Base-by-base conservation (phyloP, 1,140 invertebrate species). In the Carcinoscorpius rotundicauda region DNA sequence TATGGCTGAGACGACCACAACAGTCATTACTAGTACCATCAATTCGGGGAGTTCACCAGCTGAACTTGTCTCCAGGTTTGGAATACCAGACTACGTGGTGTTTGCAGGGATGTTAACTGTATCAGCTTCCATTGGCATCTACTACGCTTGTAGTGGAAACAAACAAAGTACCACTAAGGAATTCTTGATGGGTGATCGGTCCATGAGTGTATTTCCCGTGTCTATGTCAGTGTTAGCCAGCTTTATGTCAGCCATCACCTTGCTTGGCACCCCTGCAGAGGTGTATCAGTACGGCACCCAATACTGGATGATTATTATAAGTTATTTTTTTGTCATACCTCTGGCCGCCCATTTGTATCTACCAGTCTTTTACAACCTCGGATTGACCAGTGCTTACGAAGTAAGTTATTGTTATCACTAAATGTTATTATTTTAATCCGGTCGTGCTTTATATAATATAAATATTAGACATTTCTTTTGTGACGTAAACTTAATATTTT, bases 331-430 rank as follows among this genome's bases (percentile, higher is more conserved):
- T 3, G 87, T 91, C 0, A 85, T 93, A 60, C 87, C 89, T 0
- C 81, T 90, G 5, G 85, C 91, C 0, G 87, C 89, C 4, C 84
- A 86, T 68, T 78, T 95, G 3, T 97, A 92, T 73, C 79, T 97
- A 59, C 93, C 93, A 0, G 86, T 96, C 0, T 96, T 89, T 73
- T 91, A 91, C 81, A 85, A 88, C 69, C 81, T 97, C 11, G 82
- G 88, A 67, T 76, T 96, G 56, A 94, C 91, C 58, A 91, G 89
- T 9, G 89, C 87, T 57, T 95, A 93, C 74, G 89, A 95, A 84
- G 79, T 93, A 77, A 87, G 73, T 64, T 29, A 29, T 29, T 29
- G 29, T 29, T 29, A 6, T 58, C 8, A 11, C 60, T 3, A 29
- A 29, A 29, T 29, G 29, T 29, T 29, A 29, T 29, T 29, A 29